Percentiles rank a stretch among this genome's conserved stretches.
Conservation (phyloP, 1,140 invertebrate species). For the Papilio machaon region DNA sequence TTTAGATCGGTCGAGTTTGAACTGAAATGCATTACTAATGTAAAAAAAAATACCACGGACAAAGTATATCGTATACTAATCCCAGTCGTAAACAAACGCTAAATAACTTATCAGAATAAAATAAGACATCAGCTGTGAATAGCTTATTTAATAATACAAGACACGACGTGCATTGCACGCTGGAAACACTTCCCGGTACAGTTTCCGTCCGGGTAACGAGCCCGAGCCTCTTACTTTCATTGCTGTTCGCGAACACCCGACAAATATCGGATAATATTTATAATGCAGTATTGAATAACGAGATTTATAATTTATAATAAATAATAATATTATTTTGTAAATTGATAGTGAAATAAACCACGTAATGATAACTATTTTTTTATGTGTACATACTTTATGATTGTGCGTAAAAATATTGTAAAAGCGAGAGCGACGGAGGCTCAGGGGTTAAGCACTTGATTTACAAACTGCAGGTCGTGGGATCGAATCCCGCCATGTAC, state of each 20-base stretch:
- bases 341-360: neutral
- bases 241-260: neutral
- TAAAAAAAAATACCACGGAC: no score
- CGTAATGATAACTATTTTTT: no score
- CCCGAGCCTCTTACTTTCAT: constrained; percentile 47
- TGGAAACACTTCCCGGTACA: constrained; percentile 41
- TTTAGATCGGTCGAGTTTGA: no score
- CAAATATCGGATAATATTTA: neutral
- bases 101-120: neutral
- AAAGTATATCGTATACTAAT: neutral
- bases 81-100: neutral
- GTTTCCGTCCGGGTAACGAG: constrained; percentile 41
- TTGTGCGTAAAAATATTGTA: no score
- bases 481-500: no score
- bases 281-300: neutral
- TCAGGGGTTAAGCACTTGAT: no score
- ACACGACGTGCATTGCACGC: neutral
- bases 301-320: neutral
- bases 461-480: no score
- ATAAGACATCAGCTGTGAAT: neutral
- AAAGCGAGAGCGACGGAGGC: no score
- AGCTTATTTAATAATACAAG: neutral
- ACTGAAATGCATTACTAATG: no score
- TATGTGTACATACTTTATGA: no score
- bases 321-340: neutral